Conservation (phyloP, 1,140 invertebrate genomes). For the Apolygus lucorum region DNA sequence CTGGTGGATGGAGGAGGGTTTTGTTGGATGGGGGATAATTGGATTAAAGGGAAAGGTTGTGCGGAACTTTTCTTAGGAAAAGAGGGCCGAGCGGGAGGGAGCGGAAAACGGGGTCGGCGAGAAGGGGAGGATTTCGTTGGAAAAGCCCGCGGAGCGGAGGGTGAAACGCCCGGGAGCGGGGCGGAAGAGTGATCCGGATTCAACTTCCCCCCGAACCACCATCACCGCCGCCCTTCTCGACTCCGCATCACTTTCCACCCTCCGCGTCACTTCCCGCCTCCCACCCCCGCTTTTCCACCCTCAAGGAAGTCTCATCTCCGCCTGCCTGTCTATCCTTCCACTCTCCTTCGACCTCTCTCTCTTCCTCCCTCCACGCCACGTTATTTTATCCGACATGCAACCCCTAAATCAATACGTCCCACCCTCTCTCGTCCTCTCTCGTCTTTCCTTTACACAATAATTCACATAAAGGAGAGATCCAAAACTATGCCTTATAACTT, state of each 20-base stretch:
- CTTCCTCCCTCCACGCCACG: slow-evolving; percentile 17
- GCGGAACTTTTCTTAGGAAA: slow-evolving; percentile 8
- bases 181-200: slow-evolving; percentile 19
- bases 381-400: slow-evolving; percentile 23
- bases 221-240: slow-evolving; percentile 2
- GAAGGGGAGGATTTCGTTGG: background rate
- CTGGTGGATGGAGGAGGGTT: background rate
- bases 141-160: background rate
- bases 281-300: background rate
- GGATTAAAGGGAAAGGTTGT: slow-evolving; percentile 19
- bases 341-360: background rate
- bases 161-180: background rate
- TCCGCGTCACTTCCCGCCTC: background rate
- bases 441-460: background rate
- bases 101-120: background rate
- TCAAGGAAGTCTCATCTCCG: slow-evolving; percentile 23
- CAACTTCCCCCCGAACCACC: slow-evolving; percentile 5
- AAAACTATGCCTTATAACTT: too few relatives aligned
- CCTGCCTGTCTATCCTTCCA: slow-evolving; percentile 20
- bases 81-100: background rate
- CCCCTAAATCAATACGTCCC: slow-evolving; percentile 22
- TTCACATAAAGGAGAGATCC: background rate
- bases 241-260: background rate
- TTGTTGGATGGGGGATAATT: slow-evolving; percentile 20
- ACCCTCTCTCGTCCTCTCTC: background rate